Base-by-base conservation (phyloP, 1,140 invertebrate species). In the Nebria ingens region DNA sequence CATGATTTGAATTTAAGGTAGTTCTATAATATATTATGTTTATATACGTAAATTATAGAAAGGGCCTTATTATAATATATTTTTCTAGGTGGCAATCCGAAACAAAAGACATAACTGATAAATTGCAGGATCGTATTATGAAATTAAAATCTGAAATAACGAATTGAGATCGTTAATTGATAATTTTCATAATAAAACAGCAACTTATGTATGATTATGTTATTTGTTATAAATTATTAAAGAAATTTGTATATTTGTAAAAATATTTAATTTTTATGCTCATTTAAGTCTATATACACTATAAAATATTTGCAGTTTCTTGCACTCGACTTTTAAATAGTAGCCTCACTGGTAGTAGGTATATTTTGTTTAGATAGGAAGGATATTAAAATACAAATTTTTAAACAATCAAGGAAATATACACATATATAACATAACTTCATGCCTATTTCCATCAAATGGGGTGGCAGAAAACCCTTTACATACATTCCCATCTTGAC, bases 1-100 rank as follows among this genome's bases (percentile, higher is more conserved):
- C 61, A 61, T 4, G 61, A 67, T 58, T 54, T 69, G 19, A 65
- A 65, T 56, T 58, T 64, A 17, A 66, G 15, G 40, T 45, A 12
- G 15, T 9, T 11, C 6, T 34, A 45, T 45, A 12, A 29, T 29
- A 6, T 6, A 29, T 29, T 29, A 29, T 29, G 4, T 29, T 6
- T 6, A 29, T 29, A 29, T n/a, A n/a, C n/a, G n/a, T n/a, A n/a
- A n/a, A n/a, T n/a, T n/a, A n/a, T n/a, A n/a, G n/a, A n/a, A n/a
- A n/a, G n/a, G n/a, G n/a, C n/a, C n/a, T n/a, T n/a, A n/a, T n/a
- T 11, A 11, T 45, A 12, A 12, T 17, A 45, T 45, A 12, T 17
- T 12, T 45, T 45, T 45, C 6, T 13, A 45, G 40, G 17, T 45
- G 40, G 40, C 6, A 45, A 45, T 11, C 6, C 9, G 40, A 45